phyloP scores from a whole-genome alignment of 2,888 invertebrate genomes.

The Drosophila anomalipes region DNA sequence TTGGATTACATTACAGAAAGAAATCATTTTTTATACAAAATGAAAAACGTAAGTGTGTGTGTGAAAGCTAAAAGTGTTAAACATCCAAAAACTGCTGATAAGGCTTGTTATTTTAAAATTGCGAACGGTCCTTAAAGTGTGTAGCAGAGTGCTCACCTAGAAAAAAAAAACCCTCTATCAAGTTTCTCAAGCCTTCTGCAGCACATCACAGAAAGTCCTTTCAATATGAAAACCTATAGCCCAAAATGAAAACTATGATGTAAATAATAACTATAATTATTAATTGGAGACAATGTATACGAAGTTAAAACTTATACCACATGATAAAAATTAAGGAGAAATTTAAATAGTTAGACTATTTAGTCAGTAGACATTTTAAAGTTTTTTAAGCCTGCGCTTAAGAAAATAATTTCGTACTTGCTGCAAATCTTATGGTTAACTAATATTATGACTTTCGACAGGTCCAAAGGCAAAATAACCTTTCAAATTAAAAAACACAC shows the following conservation, averaged over 20 bases:
- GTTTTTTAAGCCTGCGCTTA: background rate
- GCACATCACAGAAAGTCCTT: background rate
- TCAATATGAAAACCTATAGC: background rate
- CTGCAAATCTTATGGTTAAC: background rate
- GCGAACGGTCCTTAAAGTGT: conserved; percentile 3
- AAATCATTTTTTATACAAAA: conserved; percentile 53
- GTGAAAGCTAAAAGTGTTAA: conserved; percentile 11
- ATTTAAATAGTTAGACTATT: background rate
- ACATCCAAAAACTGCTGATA: background rate
- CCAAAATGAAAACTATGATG: background rate
- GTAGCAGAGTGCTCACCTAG: background rate
- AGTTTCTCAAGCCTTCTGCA: background rate
- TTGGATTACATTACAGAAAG: conserved; percentile 57
- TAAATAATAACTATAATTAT: background rate
- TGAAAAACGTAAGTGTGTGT: conserved; percentile 81
- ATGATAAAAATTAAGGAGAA: background rate
- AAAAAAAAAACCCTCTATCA: background rate
- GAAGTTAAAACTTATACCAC: background rate
- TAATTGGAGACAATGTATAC: background rate
- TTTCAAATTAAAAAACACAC: conserved; percentile 2
- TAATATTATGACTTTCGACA: background rate
- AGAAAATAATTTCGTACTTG: background rate
- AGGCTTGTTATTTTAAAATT: background rate
- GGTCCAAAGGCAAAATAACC: background rate
- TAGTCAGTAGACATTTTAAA: background rate